Evolutionary conservation across 2,113 vertebrate species (phyloP).

Genomic region (Archocentrus centrarchus): DNA sequence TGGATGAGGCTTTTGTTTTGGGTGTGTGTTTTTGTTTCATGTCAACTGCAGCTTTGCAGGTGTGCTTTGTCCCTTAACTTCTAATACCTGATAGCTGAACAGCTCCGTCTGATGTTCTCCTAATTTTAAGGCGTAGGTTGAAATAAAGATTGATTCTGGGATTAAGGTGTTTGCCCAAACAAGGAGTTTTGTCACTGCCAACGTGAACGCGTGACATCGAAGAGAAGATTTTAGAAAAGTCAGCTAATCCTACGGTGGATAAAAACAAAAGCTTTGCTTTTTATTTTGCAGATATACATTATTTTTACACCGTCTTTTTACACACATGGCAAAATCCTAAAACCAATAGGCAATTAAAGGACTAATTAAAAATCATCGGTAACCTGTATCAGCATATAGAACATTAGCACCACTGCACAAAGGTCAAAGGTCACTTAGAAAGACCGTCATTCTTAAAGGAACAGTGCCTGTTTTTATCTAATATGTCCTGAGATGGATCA

Average conservation of each 20-base stretch:
- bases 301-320: constrained; percentile 1
- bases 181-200: constrained; percentile 30
- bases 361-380: neutral
- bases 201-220: constrained; percentile 7
- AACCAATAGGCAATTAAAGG: constrained; percentile 2
- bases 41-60: constrained; percentile 73
- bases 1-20: constrained; percentile 71
- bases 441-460: rapidly evolving
- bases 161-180: constrained; percentile 60
- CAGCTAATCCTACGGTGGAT: constrained; percentile 24
- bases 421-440: neutral
- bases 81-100: constrained; percentile 46
- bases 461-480: neutral
- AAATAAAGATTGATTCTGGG: constrained; percentile 58
- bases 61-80: constrained; percentile 58
- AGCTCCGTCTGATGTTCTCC: constrained; percentile 56
- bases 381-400: neutral
- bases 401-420: neutral
- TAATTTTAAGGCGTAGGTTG: constrained; percentile 59
- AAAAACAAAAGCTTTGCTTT: neutral
- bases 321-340: neutral
- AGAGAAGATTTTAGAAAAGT: constrained; percentile 20
- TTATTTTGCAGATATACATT: constrained; percentile 7
- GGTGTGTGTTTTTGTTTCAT: constrained; percentile 63
- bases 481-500: neutral